Conservation (phyloP, 2,888 invertebrate genomes). For the Apodemia arnacis region DNA sequence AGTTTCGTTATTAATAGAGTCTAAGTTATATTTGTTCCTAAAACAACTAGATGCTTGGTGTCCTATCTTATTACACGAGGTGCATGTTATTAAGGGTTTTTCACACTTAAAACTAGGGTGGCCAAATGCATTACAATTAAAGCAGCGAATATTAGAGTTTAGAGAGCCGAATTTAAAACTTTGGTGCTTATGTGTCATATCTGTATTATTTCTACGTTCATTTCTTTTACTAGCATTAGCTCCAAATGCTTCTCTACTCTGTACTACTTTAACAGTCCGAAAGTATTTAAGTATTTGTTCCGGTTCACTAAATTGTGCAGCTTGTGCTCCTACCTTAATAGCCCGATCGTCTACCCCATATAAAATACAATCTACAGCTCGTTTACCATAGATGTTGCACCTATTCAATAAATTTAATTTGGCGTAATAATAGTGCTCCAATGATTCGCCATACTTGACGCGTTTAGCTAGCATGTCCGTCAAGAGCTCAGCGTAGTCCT, state of each 20-base stretch:
- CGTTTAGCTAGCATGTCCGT: slow-evolving; percentile 64
- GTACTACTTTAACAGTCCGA: slow-evolving; percentile 43
- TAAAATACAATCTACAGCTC: slow-evolving; percentile 64
- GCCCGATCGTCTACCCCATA: slow-evolving; percentile 57
- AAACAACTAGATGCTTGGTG: background rate
- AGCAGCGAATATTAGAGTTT: background rate
- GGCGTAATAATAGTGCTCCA: slow-evolving; percentile 66
- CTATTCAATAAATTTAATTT: slow-evolving; percentile 58
- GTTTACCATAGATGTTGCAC: slow-evolving; percentile 55
- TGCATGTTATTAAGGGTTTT: background rate
- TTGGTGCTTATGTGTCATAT: background rate
- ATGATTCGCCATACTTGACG: slow-evolving; percentile 57
- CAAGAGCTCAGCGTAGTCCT: slow-evolving; percentile 26
- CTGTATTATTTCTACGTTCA: background rate
- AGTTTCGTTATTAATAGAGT: background rate
- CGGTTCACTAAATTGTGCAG: slow-evolving; percentile 49
- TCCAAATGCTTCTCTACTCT: background rate
- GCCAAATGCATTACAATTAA: background rate
- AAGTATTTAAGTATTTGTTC: slow-evolving; percentile 60
- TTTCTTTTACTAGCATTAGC: background rate
- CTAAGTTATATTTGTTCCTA: background rate
- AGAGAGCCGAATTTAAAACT: background rate
- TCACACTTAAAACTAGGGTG: slow-evolving; percentile 9
- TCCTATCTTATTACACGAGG: slow-evolving; percentile 6
- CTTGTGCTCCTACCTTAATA: slow-evolving; percentile 64